phyloP scores from a whole-genome alignment of 2,797 vertebrate genomes.

The Propithecus perrieri region DNA sequence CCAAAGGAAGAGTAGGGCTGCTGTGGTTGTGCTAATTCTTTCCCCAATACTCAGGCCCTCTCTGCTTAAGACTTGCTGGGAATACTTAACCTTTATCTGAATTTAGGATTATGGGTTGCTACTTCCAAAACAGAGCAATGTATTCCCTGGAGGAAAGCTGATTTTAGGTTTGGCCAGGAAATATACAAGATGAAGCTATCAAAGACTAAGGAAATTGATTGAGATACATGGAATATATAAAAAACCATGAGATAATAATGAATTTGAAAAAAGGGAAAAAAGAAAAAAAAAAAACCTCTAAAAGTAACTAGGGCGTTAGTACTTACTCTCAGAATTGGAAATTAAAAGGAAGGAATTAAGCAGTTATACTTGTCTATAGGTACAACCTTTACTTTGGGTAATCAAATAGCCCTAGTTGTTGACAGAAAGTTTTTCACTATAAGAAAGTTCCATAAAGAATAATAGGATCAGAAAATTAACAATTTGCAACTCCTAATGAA shows the following conservation, averaged over 20 bases:
- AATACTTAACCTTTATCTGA: not conserved
- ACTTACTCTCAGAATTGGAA: not conserved
- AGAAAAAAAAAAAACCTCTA: not conserved
- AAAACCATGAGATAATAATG: conserved; percentile 1
- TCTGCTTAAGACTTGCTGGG: not conserved
- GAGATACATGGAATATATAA: conserved; percentile 30
- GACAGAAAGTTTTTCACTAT: not conserved
- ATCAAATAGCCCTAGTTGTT: not conserved
- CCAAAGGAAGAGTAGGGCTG: not conserved
- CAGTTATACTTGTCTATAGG: not conserved
- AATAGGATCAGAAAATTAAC: conserved; percentile 39
- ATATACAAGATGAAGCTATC: not conserved
- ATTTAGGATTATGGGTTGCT: not conserved
- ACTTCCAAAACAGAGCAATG: not conserved
- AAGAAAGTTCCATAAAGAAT: conserved; percentile 10
- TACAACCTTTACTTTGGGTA: not conserved
- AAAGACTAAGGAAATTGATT: conserved; percentile 9
- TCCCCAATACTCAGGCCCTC: not conserved
- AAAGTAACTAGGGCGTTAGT: not conserved
- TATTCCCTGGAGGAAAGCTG: conserved; percentile 12
- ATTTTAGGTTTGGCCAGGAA: conserved; percentile 29
- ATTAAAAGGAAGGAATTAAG: conserved; percentile 20
- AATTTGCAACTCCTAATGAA: not conserved
- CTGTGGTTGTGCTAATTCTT: not conserved
- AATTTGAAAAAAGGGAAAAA: not conserved